Conservation (phyloP, 2,113 vertebrate genomes). For the Psilopogon haemacephalus region DNA sequence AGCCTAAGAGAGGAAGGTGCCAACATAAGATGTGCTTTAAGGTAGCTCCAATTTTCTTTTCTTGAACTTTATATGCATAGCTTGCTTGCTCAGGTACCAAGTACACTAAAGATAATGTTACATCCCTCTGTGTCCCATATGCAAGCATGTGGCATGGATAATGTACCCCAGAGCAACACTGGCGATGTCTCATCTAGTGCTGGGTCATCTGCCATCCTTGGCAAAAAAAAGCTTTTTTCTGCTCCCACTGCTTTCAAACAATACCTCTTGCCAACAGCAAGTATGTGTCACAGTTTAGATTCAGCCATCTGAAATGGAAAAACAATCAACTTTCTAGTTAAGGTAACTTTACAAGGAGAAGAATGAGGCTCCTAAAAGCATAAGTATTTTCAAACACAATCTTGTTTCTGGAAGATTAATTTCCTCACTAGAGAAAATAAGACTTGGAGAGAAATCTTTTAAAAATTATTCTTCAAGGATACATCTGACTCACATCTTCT, state of each 20-base stretch:
- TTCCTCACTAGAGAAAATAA: background rate
- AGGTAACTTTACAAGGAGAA: background rate
- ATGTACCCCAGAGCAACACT: background rate
- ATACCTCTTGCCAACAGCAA: background rate
- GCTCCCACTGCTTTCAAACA: background rate
- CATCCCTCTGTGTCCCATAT: background rate
- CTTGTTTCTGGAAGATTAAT: background rate
- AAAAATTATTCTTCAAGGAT: background rate
- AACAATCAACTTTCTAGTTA: background rate
- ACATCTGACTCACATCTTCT: background rate
- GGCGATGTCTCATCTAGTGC: background rate
- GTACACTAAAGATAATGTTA: background rate
- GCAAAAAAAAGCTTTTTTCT: background rate
- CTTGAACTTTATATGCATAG: fast-evolving
- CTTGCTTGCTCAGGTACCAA: background rate
- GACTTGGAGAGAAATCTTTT: background rate
- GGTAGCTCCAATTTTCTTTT: background rate
- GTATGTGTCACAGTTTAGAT: background rate
- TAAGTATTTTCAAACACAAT: background rate
- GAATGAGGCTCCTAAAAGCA: background rate
- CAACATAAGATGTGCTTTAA: background rate
- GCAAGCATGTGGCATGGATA: background rate
- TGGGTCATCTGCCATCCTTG: background rate
- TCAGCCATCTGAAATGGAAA: background rate
- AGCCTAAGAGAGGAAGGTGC: background rate